phyloP scores from a whole-genome alignment of 1,140 invertebrate genomes.

The Palaemon carinicauda region DNA sequence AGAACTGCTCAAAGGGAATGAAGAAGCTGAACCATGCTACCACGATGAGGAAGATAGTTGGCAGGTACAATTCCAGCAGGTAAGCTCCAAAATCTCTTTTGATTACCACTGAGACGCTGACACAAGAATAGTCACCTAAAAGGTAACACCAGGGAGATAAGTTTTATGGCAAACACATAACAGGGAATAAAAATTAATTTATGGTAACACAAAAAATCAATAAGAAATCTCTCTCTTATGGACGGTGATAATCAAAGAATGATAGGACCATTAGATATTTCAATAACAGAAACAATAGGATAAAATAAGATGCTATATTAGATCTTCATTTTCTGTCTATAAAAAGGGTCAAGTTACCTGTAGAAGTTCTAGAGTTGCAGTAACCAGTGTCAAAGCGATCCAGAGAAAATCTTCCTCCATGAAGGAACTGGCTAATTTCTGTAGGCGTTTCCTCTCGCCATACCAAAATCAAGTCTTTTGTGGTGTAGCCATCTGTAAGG shows the following conservation, averaged over 20 bases:
- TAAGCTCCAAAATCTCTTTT: slow-evolving; percentile 36
- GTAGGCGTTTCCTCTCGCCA: neutral
- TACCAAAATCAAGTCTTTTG: neutral
- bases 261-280: too few relatives aligned
- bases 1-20: slow-evolving; percentile 28
- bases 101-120: slow-evolving; percentile 31
- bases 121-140: slow-evolving; percentile 51
- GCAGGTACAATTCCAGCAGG: slow-evolving; percentile 54
- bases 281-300: too few relatives aligned
- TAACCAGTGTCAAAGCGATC: neutral
- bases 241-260: too few relatives aligned
- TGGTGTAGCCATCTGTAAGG: neutral
- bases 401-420: neutral
- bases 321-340: neutral
- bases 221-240: too few relatives aligned
- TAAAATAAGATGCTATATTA: too few relatives aligned
- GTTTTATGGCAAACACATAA: too few relatives aligned
- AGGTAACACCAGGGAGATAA: too few relatives aligned
- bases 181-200: too few relatives aligned
- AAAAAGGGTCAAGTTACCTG: neutral
- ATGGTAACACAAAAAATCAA: too few relatives aligned
- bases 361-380: neutral
- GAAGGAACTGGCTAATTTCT: neutral
- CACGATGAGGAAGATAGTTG: slow-evolving; percentile 49
- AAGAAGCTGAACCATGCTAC: slow-evolving; percentile 48